phyloP scores from a whole-genome alignment of 1,140 invertebrate genomes.

The Hirudo medicinalis region DNA sequence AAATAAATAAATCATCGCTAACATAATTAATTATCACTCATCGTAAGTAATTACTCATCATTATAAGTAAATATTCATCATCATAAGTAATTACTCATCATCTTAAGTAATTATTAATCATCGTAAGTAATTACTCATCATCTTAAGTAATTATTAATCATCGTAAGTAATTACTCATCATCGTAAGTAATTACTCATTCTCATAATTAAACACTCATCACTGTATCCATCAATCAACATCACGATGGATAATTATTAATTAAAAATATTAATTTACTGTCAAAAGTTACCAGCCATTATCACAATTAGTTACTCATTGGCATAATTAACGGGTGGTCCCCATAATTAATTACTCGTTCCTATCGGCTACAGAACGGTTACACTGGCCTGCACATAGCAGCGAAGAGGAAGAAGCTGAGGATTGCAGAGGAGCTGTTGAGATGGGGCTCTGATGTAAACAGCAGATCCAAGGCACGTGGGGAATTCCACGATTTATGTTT shows the following conservation, averaged over 20 bases:
- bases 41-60: too few relatives aligned
- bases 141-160: too few relatives aligned
- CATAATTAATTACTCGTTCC: constrained; percentile 38
- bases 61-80: too few relatives aligned
- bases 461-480: background rate
- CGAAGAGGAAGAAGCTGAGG: constrained; percentile 34
- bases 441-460: background rate
- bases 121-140: too few relatives aligned
- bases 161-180: too few relatives aligned
- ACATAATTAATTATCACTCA: too few relatives aligned
- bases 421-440: constrained; percentile 2
- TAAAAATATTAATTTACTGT: background rate
- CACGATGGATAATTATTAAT: background rate
- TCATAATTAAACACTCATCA: too few relatives aligned
- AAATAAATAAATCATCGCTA: too few relatives aligned
- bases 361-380: constrained; percentile 61
- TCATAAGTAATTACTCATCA: too few relatives aligned
- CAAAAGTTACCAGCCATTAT: background rate
- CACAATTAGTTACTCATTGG: background rate
- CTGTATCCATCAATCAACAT: background rate
- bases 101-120: too few relatives aligned
- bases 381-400: constrained; percentile 90
- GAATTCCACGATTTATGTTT: too few relatives aligned
- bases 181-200: too few relatives aligned
- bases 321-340: background rate